Conservation (phyloP, 2,888 invertebrate species). For the Mimachlamys varia region DNA sequence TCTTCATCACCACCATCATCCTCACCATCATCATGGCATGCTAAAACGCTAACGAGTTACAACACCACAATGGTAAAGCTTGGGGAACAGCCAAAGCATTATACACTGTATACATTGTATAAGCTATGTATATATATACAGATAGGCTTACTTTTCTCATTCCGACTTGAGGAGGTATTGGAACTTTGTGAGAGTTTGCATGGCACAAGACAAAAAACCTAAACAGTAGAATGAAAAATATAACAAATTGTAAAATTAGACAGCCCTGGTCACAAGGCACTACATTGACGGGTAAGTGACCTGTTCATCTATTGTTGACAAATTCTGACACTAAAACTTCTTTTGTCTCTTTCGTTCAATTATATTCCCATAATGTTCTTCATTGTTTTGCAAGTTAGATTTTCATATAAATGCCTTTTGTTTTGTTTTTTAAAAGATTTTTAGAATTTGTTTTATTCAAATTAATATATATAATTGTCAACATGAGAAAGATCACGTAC, state of each 20-base stretch:
- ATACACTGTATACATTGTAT: background rate
- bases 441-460: too few relatives aligned
- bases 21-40: background rate
- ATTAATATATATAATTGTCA: background rate
- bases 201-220: constrained; percentile 74
- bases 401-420: too few relatives aligned
- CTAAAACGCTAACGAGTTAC: background rate
- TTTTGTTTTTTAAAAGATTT: too few relatives aligned
- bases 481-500: constrained; percentile 21
- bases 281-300: background rate
- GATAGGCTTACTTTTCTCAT: constrained; percentile 66
- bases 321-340: background rate
- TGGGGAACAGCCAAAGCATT: background rate
- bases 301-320: background rate
- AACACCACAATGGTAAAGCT: background rate
- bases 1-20: too few relatives aligned
- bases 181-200: constrained; percentile 71
- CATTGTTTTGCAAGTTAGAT: too few relatives aligned
- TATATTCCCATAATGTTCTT: too few relatives aligned
- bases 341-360: too few relatives aligned
- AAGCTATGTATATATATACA: background rate
- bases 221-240: constrained; percentile 55
- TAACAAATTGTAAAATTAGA: constrained; percentile 27
- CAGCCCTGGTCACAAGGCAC: background rate
- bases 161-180: constrained; percentile 62